Percentiles rank a stretch among this genome's conserved stretches.
Evolutionary conservation across 23 tunicate genomes (phyloP).

Genomic region (Phallusia fumigata): DNA sequence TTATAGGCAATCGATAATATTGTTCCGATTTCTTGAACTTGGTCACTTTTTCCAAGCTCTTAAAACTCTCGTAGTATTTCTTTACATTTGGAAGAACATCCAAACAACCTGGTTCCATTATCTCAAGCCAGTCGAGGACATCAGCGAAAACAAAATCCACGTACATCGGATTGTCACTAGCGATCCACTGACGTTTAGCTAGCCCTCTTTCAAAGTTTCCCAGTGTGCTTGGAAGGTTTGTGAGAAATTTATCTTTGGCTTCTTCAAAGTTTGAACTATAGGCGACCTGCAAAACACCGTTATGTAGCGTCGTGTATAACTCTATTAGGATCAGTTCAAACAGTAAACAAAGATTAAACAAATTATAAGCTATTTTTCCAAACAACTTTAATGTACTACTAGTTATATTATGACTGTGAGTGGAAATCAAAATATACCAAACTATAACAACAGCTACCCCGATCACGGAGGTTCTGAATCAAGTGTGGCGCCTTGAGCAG

Average conservation of each 20-base stretch:
- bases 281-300: neutral
- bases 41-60: conserved; percentile 15
- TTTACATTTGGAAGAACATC: conserved; percentile 21
- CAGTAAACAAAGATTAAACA: neutral
- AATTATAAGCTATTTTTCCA: too few species aligned
- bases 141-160: too few species aligned
- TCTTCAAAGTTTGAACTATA: conserved; percentile 7
- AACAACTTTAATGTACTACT: too few species aligned
- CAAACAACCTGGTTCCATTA: conserved; percentile 42
- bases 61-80: conserved; percentile 41
- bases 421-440: too few species aligned
- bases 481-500: conserved; percentile 26
- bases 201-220: conserved; percentile 29
- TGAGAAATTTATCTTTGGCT: conserved; percentile 8
- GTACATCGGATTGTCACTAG: conserved; percentile 36
- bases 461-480: conserved; percentile 34
- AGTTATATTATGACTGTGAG: too few species aligned
- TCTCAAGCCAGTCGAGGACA: conserved; percentile 48
- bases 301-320: neutral
- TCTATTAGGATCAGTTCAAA: neutral
- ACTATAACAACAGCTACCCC: too few species aligned
- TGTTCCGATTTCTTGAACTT: conserved; percentile 27
- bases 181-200: conserved; percentile 24
- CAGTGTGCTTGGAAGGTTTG: conserved; percentile 4
- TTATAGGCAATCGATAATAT: conserved; percentile 39